Evolutionary conservation across 2,797 vertebrate species (phyloP).

Genomic region (Pangasius mekongensis): DNA sequence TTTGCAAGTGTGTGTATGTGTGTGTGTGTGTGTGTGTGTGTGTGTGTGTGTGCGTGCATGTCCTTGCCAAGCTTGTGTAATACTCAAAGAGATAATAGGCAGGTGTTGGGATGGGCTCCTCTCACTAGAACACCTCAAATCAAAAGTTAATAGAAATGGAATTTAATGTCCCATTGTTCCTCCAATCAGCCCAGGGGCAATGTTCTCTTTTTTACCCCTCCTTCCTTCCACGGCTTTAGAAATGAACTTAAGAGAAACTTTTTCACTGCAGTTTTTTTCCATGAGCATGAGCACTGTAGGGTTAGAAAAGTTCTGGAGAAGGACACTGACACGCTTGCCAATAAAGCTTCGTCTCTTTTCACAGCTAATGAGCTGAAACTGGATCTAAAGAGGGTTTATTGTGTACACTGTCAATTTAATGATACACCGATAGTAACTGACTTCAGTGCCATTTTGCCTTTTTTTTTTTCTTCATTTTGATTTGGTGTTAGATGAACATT

Average conservation of each 20-base stretch:
- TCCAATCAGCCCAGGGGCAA: conserved; percentile 67
- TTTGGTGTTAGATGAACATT: background rate
- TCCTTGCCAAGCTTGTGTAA: conserved; percentile 84
- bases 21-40: conserved; percentile 54
- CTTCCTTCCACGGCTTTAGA: conserved; percentile 61
- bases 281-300: background rate
- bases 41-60: conserved; percentile 27
- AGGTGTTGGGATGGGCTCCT: conserved; percentile 78
- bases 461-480: background rate
- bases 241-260: conserved; percentile 68
- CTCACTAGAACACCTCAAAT: conserved; percentile 76
- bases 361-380: conserved; percentile 24
- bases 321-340: conserved; percentile 14
- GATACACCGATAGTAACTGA: background rate
- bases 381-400: conserved; percentile 19
- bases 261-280: conserved; percentile 46
- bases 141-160: conserved; percentile 81
- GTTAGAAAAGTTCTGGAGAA: background rate
- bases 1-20: conserved; percentile 33
- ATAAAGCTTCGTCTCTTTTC: background rate
- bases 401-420: background rate
- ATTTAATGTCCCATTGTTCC: conserved; percentile 79
- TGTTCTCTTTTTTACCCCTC: conserved; percentile 57
- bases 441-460: background rate
- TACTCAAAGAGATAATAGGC: conserved; percentile 76